Percentiles rank a stretch among this genome's conserved stretches.
Evolutionary conservation across 2,888 invertebrate genomes (phyloP).

Genomic region (Eristalis tenax): DNA sequence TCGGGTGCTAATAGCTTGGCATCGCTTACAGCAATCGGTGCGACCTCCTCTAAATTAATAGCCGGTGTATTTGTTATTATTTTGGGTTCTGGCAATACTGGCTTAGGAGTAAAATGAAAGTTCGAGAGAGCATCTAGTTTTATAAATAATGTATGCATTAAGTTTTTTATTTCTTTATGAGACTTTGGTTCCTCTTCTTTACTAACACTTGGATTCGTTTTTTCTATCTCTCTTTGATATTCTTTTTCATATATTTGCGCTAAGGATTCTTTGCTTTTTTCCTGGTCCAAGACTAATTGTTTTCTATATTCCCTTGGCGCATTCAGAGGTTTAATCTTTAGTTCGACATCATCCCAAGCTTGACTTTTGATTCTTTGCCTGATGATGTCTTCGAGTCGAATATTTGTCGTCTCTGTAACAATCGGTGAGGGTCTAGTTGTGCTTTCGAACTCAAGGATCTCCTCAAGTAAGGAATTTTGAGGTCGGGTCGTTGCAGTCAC

Average conservation of each 20-base stretch:
- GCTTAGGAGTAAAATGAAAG: conserved; percentile 96
- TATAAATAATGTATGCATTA: conserved; percentile 89
- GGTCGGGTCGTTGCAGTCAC: conserved; percentile 89
- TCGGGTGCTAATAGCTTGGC: conserved; percentile 94
- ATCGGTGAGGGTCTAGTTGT: conserved; percentile 92
- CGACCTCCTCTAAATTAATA: conserved; percentile 96
- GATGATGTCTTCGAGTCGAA: conserved; percentile 94
- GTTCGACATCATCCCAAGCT: conserved; percentile 95
- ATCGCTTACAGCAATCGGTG: conserved; percentile 93
- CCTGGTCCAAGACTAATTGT: conserved; percentile 92
- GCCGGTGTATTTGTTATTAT: conserved; percentile 95
- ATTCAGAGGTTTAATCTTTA: conserved; percentile 92
- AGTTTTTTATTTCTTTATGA: conserved; percentile 89
- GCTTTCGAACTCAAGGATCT: conserved; percentile 94
- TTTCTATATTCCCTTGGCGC: conserved; percentile 93
- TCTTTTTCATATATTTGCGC: conserved; percentile 97
- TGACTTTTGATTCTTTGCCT: conserved; percentile 94
- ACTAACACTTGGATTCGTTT: conserved; percentile 77
- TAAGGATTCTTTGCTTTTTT: conserved; percentile 95
- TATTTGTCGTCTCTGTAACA: conserved; percentile 94
- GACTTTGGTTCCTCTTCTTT: conserved; percentile 87
- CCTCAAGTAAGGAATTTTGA: conserved; percentile 95
- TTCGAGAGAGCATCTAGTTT: conserved; percentile 96
- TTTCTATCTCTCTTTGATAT: conserved; percentile 87
- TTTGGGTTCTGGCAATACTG: conserved; percentile 91